Percentiles rank a stretch among this genome's conserved stretches.
These are phyloP conservation scores for Elephas maximus DNA, from an alignment of 2,113 vertebrate genomes.

Conservation along the genomic window DNA sequence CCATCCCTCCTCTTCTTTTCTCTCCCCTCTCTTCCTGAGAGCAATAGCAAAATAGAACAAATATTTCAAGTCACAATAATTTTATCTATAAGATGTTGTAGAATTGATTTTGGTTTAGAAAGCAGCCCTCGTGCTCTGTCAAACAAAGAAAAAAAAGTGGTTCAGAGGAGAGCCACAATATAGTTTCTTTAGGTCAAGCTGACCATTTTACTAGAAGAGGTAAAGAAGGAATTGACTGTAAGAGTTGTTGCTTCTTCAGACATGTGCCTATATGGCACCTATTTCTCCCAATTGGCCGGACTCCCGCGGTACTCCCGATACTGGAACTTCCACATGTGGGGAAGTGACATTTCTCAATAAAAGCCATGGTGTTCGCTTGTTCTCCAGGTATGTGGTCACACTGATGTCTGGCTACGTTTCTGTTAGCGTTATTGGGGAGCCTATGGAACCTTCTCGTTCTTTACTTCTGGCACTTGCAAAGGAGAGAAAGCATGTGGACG, in stretches of 20 bases:
- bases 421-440: conserved; percentile 50
- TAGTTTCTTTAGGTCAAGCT: not conserved
- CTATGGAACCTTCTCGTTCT: not conserved
- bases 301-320: conserved; percentile 28
- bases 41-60: conserved; percentile 56
- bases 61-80: not conserved
- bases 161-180: not conserved
- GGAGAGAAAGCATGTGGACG: not conserved
- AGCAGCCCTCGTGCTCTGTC: not conserved
- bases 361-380: conserved; percentile 66
- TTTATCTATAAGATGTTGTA: not conserved
- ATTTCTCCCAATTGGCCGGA: conserved; percentile 31
- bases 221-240: conserved; percentile 74
- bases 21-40: not conserved
- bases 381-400: conserved; percentile 69
- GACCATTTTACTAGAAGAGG: not conserved
- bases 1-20: not conserved
- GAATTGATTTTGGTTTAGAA: conserved; percentile 1
- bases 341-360: conserved; percentile 74
- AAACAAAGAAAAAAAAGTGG: conserved; percentile 36
- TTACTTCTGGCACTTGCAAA: not conserved
- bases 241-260: conserved; percentile 75
- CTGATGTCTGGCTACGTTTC: conserved; percentile 68
- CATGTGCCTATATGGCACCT: not conserved
- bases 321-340: conserved; percentile 57